Evolutionary conservation across 53 echinoderm and acorn worm species (phyloP), one percentile per base, ranked within the genome.

Genomic region (Apostichopus leukothele): DNA sequence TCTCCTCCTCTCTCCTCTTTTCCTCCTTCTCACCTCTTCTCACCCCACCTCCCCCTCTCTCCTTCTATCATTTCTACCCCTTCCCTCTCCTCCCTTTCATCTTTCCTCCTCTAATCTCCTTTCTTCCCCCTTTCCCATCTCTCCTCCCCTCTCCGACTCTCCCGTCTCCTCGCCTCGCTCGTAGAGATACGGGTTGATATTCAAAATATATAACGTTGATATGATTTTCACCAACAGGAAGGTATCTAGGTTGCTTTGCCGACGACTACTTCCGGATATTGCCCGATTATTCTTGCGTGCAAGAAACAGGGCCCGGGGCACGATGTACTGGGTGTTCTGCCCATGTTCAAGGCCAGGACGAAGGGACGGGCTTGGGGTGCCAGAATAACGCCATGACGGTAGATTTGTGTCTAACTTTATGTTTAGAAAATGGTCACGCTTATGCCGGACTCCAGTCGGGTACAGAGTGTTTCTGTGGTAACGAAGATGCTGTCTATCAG

Each of bases 381-480:
- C 84, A 84, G 84, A 84, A 84, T 27, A 8, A 4, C 14, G 63
- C 5, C 20, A 84, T 84, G 84, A 84, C 84, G 8, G 26, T 84
- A 18, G 84, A 84, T 0, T 22, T 84, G 22, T 84, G 84, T 26
- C 14, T 60, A 22, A 7, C 11, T 19, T 12, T 84, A 12, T 84
- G 84, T 55, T 1, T 22, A 60, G 6, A 22, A 25, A 26, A 16
- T 1, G 63, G 10, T 4, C 84, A 60, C 84, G 60, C 27, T 19
- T 84, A 63, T 22, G 84, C 84, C 20, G 84, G 84, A 13, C 59
- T 84, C 9, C 84, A 84, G 60, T 61, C 84, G 21, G 84, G 84
- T 3, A 63, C 8, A 5, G 84, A 84, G 60, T 84, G 84, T 13
- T 84, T 22, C 22, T 84, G 84, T 23, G 84, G 84, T 19, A 84